Evolutionary conservation across 2,113 vertebrate genomes (phyloP).

Genomic region (Trichechus manatus): DNA sequence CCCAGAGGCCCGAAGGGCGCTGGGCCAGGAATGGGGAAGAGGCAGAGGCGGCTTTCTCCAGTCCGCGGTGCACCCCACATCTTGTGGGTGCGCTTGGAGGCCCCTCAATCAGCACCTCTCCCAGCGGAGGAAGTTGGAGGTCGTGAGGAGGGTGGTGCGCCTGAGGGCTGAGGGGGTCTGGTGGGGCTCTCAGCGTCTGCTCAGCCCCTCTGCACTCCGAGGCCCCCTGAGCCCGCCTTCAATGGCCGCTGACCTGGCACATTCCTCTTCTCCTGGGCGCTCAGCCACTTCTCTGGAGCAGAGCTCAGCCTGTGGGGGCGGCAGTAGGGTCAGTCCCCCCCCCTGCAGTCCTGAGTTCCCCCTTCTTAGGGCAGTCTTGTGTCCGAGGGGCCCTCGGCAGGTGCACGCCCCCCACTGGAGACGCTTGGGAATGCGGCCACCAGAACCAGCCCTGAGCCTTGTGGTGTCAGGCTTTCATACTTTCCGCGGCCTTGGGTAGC

Average conservation of each 20-base stretch:
- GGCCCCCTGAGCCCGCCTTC: neutral
- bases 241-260: slow-evolving; percentile 64
- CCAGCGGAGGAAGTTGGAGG: neutral
- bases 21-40: neutral
- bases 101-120: neutral
- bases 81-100: neutral
- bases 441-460: neutral
- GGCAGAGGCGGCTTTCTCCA: neutral
- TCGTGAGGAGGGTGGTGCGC: neutral
- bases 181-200: neutral
- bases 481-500: neutral
- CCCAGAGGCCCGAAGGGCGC: neutral
- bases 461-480: neutral
- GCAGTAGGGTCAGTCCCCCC: neutral
- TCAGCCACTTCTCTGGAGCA: slow-evolving; percentile 21
- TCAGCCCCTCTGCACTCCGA: neutral
- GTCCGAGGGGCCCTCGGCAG: neutral
- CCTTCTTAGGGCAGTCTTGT: neutral
- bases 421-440: neutral
- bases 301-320: neutral
- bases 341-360: neutral
- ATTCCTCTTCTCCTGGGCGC: slow-evolving; percentile 41
- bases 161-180: neutral
- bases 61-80: neutral
- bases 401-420: neutral